Conservation (phyloP, 2,113 vertebrate species). For the Dolichotis patagonum region DNA sequence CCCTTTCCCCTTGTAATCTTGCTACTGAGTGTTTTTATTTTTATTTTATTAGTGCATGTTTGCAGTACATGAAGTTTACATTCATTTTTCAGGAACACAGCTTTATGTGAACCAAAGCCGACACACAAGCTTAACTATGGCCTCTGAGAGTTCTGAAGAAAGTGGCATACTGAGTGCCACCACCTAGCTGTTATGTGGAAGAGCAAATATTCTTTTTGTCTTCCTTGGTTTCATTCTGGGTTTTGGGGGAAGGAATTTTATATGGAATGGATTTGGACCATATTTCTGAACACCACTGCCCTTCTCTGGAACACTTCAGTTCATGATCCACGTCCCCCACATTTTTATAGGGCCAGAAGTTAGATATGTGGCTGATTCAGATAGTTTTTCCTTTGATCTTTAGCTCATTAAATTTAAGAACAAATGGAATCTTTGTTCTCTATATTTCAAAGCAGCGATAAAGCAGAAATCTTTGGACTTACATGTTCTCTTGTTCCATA, state of each 20-base stretch:
- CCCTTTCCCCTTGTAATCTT: not conserved
- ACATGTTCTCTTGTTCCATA: not conserved
- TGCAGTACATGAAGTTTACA: not conserved
- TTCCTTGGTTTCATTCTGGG: not conserved
- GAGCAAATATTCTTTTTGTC: not conserved
- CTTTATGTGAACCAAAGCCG: not conserved
- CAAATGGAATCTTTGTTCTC: not conserved
- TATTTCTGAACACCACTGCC: not conserved
- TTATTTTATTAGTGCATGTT: not conserved
- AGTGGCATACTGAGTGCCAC: too few relatives aligned
- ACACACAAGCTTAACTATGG: not conserved
- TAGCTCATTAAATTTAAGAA: slow-evolving; percentile 12
- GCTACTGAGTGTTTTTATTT: not conserved
- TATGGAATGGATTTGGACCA: not conserved
- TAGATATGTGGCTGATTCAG: not conserved
- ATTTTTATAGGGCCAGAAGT: not conserved
- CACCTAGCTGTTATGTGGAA: not conserved
- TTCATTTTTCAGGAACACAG: not conserved
- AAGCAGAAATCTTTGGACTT: not conserved
- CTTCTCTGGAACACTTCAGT: not conserved
- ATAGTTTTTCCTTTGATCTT: slow-evolving; percentile 27
- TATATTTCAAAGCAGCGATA: slow-evolving; percentile 44
- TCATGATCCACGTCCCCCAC: not conserved
- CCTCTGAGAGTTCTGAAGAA: not conserved
- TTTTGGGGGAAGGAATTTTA: not conserved